Evolutionary conservation across 2,113 vertebrate genomes (phyloP).

Genomic region (Campylorhamphus procurvoides): DNA sequence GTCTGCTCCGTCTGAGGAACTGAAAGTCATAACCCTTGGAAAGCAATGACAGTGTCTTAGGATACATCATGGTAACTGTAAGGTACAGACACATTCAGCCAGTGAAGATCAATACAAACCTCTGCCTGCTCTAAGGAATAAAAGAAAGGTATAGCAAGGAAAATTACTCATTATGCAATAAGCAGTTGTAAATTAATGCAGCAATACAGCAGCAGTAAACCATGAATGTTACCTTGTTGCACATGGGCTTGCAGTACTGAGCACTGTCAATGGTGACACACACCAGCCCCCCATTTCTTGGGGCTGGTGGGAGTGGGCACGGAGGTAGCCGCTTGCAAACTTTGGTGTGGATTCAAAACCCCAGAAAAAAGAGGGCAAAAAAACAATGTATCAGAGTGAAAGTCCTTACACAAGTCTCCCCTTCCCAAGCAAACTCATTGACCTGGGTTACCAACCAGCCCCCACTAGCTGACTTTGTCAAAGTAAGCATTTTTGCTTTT

Average conservation of each 20-base stretch:
- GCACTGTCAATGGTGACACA: constrained; percentile 52
- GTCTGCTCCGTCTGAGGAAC: constrained; percentile 70
- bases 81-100: neutral
- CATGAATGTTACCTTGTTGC: constrained; percentile 69
- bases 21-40: constrained; percentile 80
- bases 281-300: constrained; percentile 68
- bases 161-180: neutral
- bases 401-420: neutral
- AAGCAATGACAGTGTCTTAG: neutral
- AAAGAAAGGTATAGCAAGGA: neutral
- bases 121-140: neutral
- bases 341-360: neutral
- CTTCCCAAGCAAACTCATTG: neutral
- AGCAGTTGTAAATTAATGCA: neutral
- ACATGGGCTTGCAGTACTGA: constrained; percentile 84
- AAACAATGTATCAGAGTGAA: neutral
- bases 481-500: neutral
- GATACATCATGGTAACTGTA: fast-evolving
- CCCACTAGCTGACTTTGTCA: neutral
- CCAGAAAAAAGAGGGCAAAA: fast-evolving
- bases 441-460: too few relatives aligned
- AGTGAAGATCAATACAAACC: neutral
- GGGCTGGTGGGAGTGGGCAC: constrained; percentile 53
- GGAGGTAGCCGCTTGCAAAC: constrained; percentile 26
- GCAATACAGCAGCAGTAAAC: neutral